phyloP scores from a whole-genome alignment of 2,797 vertebrate genomes.

The Morus bassanus region DNA sequence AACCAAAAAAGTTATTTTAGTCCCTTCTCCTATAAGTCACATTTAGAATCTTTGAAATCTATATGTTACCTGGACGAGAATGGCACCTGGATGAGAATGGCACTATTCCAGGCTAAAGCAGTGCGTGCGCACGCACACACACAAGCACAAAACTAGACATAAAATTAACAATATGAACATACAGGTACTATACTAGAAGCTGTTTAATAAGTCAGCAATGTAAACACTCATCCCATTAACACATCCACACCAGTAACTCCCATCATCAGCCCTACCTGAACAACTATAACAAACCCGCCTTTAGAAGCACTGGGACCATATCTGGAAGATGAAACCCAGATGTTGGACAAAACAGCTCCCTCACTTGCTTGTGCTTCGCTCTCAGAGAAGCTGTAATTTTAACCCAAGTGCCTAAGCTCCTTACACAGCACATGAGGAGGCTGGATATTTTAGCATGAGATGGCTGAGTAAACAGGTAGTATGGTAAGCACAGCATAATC shows the following conservation, averaged over 20 bases:
- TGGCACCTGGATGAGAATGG: neutral
- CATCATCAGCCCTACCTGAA: neutral
- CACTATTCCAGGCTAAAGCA: neutral
- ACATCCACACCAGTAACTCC: neutral
- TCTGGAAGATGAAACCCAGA: neutral
- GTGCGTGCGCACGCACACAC: fast-evolving
- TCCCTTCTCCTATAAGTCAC: neutral
- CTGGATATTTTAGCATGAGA: neutral
- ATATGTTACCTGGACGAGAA: neutral
- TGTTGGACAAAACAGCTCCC: neutral
- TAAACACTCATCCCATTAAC: neutral
- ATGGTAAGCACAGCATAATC: neutral
- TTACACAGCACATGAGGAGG: neutral
- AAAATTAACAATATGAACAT: neutral
- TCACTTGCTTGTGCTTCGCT: neutral
- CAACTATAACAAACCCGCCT: neutral
- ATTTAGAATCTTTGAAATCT: neutral
- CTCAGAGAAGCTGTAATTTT: neutral
- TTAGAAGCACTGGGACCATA: neutral
- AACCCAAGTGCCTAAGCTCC: neutral
- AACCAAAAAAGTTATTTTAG: neutral
- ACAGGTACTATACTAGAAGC: neutral
- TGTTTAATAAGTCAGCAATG: neutral
- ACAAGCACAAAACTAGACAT: neutral
- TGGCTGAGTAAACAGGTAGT: neutral